These are phyloP conservation scores for Andrena haemorrhoa DNA, from an alignment of 2,888 invertebrate species.

Conservation along the genomic window DNA sequence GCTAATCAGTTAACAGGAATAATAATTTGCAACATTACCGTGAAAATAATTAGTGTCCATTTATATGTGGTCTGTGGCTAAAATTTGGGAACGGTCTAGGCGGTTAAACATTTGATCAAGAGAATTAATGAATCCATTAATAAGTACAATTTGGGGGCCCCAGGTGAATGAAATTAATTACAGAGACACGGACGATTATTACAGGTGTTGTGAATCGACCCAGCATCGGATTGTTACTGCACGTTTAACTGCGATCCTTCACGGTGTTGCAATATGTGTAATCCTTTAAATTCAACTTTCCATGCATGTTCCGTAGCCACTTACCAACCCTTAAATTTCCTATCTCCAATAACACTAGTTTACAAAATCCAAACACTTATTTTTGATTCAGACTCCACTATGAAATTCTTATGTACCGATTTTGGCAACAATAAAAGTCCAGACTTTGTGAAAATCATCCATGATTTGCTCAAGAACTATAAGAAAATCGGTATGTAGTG, in stretches of 20 bases:
- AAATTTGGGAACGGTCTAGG: constrained; percentile 29
- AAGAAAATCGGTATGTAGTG: no score
- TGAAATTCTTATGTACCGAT: no score
- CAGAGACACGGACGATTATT: constrained; percentile 19
- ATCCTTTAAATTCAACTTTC: neutral
- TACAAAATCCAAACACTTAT: no score
- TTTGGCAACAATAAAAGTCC: no score
- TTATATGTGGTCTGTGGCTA: constrained; percentile 1
- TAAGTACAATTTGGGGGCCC: constrained; percentile 9
- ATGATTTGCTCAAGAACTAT: no score
- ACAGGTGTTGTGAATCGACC: constrained; percentile 13
- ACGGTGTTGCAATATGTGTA: neutral
- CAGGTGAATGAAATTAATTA: constrained; percentile 36
- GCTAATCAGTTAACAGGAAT: neutral
- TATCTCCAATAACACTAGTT: no score
- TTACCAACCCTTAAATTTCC: no score
- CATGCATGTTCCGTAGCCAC: no score
- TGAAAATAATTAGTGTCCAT: constrained; percentile 15
- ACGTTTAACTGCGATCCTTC: neutral
- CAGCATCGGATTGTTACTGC: neutral
- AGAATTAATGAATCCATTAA: constrained; percentile 48
- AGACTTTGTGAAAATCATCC: no score
- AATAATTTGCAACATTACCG: neutral
- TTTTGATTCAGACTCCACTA: no score
- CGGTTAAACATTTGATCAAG: constrained; percentile 38